Conservation (phyloP, 2,797 vertebrate species). For the Pelodytes ibericus region DNA sequence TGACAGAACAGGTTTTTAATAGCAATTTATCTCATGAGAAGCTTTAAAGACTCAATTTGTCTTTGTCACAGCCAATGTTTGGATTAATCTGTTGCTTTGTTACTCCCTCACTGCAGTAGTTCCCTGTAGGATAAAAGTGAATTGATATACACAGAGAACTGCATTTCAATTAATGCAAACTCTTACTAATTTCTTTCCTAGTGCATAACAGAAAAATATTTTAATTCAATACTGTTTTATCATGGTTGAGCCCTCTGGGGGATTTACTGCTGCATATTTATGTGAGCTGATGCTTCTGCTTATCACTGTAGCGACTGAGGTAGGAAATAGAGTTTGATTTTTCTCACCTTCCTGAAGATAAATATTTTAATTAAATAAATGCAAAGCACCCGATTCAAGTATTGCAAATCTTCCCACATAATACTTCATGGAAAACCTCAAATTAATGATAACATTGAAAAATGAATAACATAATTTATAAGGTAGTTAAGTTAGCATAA, state of each 20-base stretch:
- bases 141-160: conserved; percentile 65
- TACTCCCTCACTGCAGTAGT: conserved; percentile 59
- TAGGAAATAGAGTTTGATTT: conserved; percentile 28
- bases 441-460: conserved; percentile 25
- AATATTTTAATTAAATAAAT: conserved; percentile 49
- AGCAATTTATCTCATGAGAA: conserved; percentile 62
- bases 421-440: background rate
- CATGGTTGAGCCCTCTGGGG: conserved; percentile 54
- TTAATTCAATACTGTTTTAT: conserved; percentile 63
- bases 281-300: conserved; percentile 56
- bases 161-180: conserved; percentile 66
- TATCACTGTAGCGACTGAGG: conserved; percentile 46
- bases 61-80: conserved; percentile 62
- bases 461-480: no score
- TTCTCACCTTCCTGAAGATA: conserved; percentile 40
- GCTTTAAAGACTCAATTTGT: conserved; percentile 69
- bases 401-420: conserved; percentile 16
- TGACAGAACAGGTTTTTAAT: conserved; percentile 54
- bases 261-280: conserved; percentile 58
- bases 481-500: no score
- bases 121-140: conserved; percentile 66
- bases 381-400: background rate
- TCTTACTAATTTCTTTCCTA: conserved; percentile 68
- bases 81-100: conserved; percentile 69
- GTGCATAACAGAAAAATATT: conserved; percentile 62